These are phyloP conservation scores for Pediacus dermestoides DNA, from an alignment of 2,888 invertebrate genomes.

Conservation along the genomic window DNA sequence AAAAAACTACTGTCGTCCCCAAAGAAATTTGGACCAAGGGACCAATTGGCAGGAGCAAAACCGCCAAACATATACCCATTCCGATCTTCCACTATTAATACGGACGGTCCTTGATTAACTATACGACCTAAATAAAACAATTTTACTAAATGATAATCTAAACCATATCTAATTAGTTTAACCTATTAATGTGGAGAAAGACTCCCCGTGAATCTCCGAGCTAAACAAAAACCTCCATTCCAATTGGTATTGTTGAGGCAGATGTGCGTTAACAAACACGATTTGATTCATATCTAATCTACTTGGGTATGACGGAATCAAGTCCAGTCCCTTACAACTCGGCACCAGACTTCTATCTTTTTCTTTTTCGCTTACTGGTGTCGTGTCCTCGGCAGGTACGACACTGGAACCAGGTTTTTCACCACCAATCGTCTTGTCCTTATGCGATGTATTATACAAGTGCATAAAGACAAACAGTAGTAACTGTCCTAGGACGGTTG, in stretches of 20 bases:
- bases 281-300: constrained; percentile 73
- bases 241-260: constrained; percentile 70
- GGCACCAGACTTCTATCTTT: constrained; percentile 54
- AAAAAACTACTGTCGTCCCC: constrained; percentile 77
- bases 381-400: constrained; percentile 24
- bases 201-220: constrained; percentile 83
- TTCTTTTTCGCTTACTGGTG: constrained; percentile 38
- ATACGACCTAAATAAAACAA: constrained; percentile 58
- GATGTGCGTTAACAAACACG: constrained; percentile 73
- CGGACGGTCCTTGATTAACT: constrained; percentile 74
- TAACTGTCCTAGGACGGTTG: constrained; percentile 51
- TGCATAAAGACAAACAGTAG: constrained; percentile 55
- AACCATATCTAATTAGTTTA: constrained; percentile 11
- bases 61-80: constrained; percentile 86
- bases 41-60: constrained; percentile 78
- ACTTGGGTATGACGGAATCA: constrained; percentile 74
- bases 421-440: constrained; percentile 41
- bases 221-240: constrained; percentile 88
- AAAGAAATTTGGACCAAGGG: constrained; percentile 68
- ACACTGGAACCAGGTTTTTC: constrained; percentile 22
- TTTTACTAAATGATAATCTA: constrained; percentile 8
- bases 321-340: constrained; percentile 61
- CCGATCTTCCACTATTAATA: constrained; percentile 79
- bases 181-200: constrained; percentile 78
- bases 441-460: constrained; percentile 54